phyloP scores from a whole-genome alignment of 2,113 vertebrate genomes.

The Leucoraja erinaceus region DNA sequence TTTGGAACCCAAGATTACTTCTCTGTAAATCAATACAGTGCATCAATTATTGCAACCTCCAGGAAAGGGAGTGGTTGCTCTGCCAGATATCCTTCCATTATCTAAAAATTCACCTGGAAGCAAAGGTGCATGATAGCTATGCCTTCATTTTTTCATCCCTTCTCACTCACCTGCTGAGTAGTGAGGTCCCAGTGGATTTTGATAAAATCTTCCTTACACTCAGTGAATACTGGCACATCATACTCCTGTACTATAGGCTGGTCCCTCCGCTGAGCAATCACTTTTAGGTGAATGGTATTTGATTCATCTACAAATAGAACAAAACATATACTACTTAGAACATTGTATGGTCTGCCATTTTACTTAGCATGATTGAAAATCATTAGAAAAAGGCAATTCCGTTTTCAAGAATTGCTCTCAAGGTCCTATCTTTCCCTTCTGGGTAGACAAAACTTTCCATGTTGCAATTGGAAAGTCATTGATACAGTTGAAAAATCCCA shows the following conservation, averaged over 20 bases:
- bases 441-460: too few relatives aligned
- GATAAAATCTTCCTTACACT: slow-evolving; percentile 85
- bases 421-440: too few relatives aligned
- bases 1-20: too few relatives aligned
- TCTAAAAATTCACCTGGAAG: not conserved
- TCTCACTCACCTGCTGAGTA: slow-evolving; percentile 76
- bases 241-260: slow-evolving; percentile 87
- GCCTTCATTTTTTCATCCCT: not conserved
- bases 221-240: slow-evolving; percentile 85
- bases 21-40: not conserved
- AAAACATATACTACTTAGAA: not conserved
- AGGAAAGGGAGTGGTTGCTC: not conserved
- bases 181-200: slow-evolving; percentile 96
- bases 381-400: not conserved
- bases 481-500: too few relatives aligned
- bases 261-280: slow-evolving; percentile 80
- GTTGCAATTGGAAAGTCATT: too few relatives aligned
- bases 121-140: not conserved
- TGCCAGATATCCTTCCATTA: not conserved
- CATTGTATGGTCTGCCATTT: not conserved
- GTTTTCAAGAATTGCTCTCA: not conserved
- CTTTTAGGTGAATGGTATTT: slow-evolving; percentile 90
- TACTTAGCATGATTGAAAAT: not conserved
- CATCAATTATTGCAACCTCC: not conserved
- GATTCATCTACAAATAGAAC: slow-evolving; percentile 70